Base-by-base conservation (phyloP, 2,888 invertebrate species). In the Cylloceria caligata region DNA sequence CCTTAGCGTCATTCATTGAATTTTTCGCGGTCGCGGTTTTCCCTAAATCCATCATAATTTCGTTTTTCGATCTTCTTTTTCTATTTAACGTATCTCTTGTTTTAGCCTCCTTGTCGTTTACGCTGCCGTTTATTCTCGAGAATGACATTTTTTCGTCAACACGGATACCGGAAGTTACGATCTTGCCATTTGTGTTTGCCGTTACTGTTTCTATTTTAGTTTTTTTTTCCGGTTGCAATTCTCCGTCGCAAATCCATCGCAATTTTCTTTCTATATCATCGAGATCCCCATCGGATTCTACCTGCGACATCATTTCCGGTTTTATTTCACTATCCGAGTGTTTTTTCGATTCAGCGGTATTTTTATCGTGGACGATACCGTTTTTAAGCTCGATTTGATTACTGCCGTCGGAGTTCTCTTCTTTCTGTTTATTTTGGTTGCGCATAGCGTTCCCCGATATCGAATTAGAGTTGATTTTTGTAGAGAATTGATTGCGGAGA, bases 221-320 rank as follows among this genome's bases (percentile, higher is more conserved):
- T n/a, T 77, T 73, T 9, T 80, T 62, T 9, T 76, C 71, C 2
- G 36, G 57, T 39, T 42, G 49, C 47, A 60, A n/a, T 47, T 78
- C 81, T 9, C 78, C 78, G 52, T 72, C 78, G 60, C 82, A 82
- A 19, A 82, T 82, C 9, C 57, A 71, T 2, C 79, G 82, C 49
- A 82, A 67, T 67, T 83, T 79, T 69, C 76, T 72, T 34, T 83
- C 92, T 39, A 92, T 89, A 68, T 91, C 91, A 68, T 90, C 89
- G 34, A 90, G 89, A 71, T 88, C 87, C 62, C 86, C 85, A 47
- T 87, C 52, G 60, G 76, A 83, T 19, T 76, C 30, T 13, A 55
- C 39, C 6, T 5, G 52, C 21, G 75, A 62, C n/a, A 62, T 67
- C 27, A 68, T 64, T 57, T 79, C 72, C 11, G 19, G 57, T 65